These are phyloP conservation scores for Drosophila testacea DNA, from an alignment of 2,888 invertebrate genomes.

Conservation along the genomic window DNA sequence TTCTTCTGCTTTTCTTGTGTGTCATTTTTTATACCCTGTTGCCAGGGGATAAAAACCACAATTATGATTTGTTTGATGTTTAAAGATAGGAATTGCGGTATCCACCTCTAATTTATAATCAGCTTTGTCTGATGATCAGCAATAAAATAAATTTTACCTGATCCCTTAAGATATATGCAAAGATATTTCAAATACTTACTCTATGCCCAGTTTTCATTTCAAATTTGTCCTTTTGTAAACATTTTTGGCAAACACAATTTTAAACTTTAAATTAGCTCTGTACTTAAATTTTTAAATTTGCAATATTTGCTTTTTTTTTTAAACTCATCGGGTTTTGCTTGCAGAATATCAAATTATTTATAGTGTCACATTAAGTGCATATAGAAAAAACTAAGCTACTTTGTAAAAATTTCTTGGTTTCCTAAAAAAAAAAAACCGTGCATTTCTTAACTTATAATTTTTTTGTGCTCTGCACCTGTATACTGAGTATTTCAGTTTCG, in stretches of 20 bases:
- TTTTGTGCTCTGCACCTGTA: not conserved
- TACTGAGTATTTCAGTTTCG: conserved; percentile 5
- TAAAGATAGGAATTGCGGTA: conserved; percentile 17
- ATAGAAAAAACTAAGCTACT: too few relatives aligned
- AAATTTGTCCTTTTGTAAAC: not conserved
- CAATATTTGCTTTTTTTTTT: not conserved
- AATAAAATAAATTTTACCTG: conserved; percentile 6
- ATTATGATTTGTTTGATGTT: conserved; percentile 53
- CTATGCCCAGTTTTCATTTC: not conserved
- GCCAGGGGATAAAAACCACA: conserved; percentile 32
- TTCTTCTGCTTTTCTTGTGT: not conserved
- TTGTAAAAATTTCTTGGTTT: too few relatives aligned
- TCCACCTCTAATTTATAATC: conserved; percentile 50
- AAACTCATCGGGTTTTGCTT: not conserved
- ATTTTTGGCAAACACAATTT: too few relatives aligned
- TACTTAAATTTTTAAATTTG: too few relatives aligned
- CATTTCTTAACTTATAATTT: too few relatives aligned
- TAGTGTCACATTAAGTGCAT: too few relatives aligned
- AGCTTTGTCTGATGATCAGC: conserved; percentile 15
- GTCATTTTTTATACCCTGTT: conserved; percentile 56
- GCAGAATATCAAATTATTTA: too few relatives aligned
- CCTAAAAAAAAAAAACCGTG: too few relatives aligned
- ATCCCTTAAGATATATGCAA: not conserved
- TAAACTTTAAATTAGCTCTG: too few relatives aligned
- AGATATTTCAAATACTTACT: not conserved